A percentile compares a stretch with the other conserved stretches of the same genome.
Conservation (phyloP, 1,140 invertebrate species). For the Drosophila pseudoananassae region DNA sequence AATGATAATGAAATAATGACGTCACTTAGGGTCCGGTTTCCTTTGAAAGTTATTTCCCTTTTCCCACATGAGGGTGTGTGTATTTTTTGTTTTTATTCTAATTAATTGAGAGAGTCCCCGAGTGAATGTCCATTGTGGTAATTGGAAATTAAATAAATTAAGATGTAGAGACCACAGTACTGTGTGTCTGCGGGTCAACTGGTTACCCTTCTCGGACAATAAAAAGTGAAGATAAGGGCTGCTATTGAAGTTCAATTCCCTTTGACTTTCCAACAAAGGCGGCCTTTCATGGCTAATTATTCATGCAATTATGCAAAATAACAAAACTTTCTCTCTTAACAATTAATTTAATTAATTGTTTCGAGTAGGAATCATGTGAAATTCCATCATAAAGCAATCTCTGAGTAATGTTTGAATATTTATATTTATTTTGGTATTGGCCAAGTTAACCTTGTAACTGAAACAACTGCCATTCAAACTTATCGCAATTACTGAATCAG, state of each 20-base stretch:
- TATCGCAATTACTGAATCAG: conserved; percentile 56
- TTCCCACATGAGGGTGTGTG: conserved; percentile 14
- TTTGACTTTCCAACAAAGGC: conserved; percentile 42
- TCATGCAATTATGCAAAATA: conserved; percentile 76
- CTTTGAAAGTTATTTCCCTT: conserved; percentile 13
- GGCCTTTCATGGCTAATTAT: conserved; percentile 62
- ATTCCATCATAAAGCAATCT: conserved; percentile 42
- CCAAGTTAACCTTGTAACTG: conserved; percentile 59
- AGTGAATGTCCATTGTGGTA: conserved; percentile 34
- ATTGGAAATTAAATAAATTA: conserved; percentile 76
- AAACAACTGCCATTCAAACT: conserved; percentile 23
- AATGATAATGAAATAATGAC: conserved; percentile 25
- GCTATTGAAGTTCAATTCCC: conserved; percentile 44
- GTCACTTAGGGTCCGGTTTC: conserved; percentile 55
- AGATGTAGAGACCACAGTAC: no score
- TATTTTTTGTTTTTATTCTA: conserved; percentile 20
- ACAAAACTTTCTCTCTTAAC: conserved; percentile 78
- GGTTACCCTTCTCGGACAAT: conserved; percentile 1
- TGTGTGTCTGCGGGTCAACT: conserved; percentile 76
- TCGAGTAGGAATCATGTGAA: conserved; percentile 15
- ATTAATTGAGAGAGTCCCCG: conserved; percentile 59
- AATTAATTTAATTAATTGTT: conserved; percentile 80
- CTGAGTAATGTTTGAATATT: conserved; percentile 65
- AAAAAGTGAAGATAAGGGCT: conserved; percentile 65
- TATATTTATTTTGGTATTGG: conserved; percentile 38